Percentiles rank a stretch among this genome's conserved stretches.
phyloP scores from a whole-genome alignment of 2,888 invertebrate species.

The Troides helena region DNA sequence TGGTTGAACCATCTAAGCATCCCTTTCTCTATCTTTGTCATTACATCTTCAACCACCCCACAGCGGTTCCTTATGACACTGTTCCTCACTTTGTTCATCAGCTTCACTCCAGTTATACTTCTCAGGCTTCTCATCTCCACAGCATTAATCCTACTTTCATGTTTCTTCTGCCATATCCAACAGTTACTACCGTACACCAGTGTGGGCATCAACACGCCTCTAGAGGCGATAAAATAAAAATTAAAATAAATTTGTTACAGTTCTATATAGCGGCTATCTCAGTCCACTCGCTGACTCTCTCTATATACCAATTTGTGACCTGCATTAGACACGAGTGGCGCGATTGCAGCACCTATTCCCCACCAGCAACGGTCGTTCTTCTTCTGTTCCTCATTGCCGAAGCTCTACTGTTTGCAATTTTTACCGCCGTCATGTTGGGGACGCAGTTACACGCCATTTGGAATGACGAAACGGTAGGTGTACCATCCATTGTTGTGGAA shows the following conservation, averaged over 20 bases:
- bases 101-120: too few species aligned
- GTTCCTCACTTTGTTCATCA: too few species aligned
- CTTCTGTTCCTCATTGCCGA: conserved; percentile 95
- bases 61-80: too few species aligned
- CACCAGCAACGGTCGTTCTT: conserved; percentile 96
- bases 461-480: conserved; percentile 96
- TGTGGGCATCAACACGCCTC: too few species aligned
- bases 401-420: conserved; percentile 97
- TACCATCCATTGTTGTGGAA: neutral
- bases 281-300: conserved; percentile 93
- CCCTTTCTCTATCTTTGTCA: too few species aligned
- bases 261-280: conserved; percentile 99
- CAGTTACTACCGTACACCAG: too few species aligned
- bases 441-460: conserved; percentile 98
- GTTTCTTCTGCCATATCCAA: too few species aligned
- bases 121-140: too few species aligned
- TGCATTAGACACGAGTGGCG: conserved; percentile 97
- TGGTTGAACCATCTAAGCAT: too few species aligned
- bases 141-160: too few species aligned
- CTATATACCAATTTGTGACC: conserved; percentile 95
- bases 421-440: conserved; percentile 98
- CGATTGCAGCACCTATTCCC: conserved; percentile 95
- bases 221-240: too few species aligned
- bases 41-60: too few species aligned
- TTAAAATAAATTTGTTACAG: conserved; percentile 74